Base-by-base conservation (phyloP, 1,140 invertebrate species). In the Caenorhabditis briggsae region DNA sequence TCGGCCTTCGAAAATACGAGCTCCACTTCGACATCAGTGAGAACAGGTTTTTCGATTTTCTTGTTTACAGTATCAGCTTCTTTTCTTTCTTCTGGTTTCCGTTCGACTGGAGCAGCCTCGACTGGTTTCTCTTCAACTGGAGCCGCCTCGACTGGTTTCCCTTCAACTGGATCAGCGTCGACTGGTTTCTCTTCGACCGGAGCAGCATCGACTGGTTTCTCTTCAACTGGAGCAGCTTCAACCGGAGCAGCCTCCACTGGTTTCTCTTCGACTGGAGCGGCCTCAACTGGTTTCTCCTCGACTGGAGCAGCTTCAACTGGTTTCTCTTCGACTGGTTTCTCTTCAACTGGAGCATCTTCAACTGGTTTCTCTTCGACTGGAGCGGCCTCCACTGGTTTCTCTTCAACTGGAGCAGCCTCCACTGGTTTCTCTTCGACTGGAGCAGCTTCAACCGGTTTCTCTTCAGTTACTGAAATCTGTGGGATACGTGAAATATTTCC, bases 11-110 rank as follows among this genome's bases (percentile, higher is more conserved):
- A 43, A 48, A 83, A 83, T 7, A 83, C 11, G 7, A 83, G 50
- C 6, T 83, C 82, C 7, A 83, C 53, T 14, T 14, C 58, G n/a
- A 61, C 83, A 14, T 84, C 83, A 18, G 56, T 48, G 16, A 84
- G 18, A 18, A 46, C 11, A 9, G 16, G 9, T 53, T 53, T 53
- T 74, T 74, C 65, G 7, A 7, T 74, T n/a, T 16, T 16, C 14
- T 2, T 12, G 14, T 2, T 18, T 58, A 6, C 56, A 58, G n/a
- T 2, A 16, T 0, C 16, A 58, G 33, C 61, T 33, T 11, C 61
- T 64, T 64, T 53, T 53, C 33, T 12, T 59, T 20, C 58, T 14
- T 9, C 58, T 59, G 58, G 16, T 20, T 20, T 23, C 23, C 55
- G 43, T 16, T 25, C 46, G 20, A 59, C 20, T 12, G 50, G 50